Conservation (phyloP, 2,797 vertebrate species). For the Enoplosus armatus region DNA sequence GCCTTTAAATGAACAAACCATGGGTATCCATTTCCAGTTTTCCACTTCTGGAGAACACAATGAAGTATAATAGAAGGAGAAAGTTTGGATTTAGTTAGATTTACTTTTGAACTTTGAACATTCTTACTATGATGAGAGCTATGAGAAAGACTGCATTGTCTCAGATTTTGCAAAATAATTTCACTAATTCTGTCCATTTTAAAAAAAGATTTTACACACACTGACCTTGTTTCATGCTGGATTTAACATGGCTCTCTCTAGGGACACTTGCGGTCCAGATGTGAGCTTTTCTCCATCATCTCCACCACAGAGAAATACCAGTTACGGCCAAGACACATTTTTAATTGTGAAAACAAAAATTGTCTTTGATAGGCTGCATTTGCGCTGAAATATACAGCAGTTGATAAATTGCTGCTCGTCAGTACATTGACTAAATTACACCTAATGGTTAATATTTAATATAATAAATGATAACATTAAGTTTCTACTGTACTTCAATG, state of each 20-base stretch:
- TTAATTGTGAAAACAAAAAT: neutral
- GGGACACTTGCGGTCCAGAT: neutral
- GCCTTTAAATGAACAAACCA: constrained; percentile 2
- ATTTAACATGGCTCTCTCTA: neutral
- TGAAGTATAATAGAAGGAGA: neutral
- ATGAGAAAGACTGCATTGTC: neutral
- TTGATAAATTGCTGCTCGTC: neutral
- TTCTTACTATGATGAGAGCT: neutral
- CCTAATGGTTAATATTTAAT: no score
- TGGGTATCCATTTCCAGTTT: neutral
- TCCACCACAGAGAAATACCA: neutral
- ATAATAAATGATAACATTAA: neutral
- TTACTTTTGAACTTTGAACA: neutral
- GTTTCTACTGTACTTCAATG: neutral
- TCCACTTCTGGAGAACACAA: neutral
- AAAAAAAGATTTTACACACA: no score
- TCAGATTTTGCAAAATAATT: neutral
- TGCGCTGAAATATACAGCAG: neutral
- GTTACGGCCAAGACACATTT: neutral
- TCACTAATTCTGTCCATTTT: neutral
- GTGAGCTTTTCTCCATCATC: neutral
- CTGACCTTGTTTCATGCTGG: neutral
- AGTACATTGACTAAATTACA: neutral
- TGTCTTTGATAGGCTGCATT: neutral
- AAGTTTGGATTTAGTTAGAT: no score